These are phyloP conservation scores for Arenicola marina DNA, from an alignment of 2,888 invertebrate species.

Conservation along the genomic window DNA sequence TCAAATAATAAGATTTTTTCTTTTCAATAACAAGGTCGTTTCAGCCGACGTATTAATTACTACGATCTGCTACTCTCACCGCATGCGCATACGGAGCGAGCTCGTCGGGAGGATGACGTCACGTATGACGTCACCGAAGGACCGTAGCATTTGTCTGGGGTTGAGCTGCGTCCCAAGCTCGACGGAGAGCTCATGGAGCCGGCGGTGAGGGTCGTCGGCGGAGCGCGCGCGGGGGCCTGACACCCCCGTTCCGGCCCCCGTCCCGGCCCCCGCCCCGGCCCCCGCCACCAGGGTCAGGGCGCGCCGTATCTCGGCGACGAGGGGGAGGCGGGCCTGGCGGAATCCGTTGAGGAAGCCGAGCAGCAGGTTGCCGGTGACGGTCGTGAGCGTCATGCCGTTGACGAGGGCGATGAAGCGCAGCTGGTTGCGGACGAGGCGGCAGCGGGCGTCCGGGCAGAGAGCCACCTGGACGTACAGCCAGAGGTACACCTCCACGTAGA, in stretches of 20 bases:
- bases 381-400: neutral
- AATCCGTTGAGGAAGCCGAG: neutral
- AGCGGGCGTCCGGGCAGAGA: neutral
- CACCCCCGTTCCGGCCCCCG: neutral
- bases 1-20: too few species aligned
- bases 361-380: neutral
- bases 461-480: neutral
- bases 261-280: neutral
- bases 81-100: too few species aligned
- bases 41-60: too few species aligned
- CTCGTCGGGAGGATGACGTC: too few species aligned
- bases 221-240: neutral
- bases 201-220: neutral
- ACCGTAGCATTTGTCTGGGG: conserved; percentile 5
- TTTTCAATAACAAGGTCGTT: too few species aligned
- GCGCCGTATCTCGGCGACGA: neutral
- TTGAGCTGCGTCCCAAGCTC: conserved; percentile 1
- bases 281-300: neutral
- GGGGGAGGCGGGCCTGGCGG: neutral
- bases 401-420: neutral
- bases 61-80: too few species aligned
- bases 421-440: neutral
- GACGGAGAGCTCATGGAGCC: neutral
- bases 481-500: neutral
- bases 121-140: neutral